Percentiles rank a stretch among this genome's conserved stretches.
These are phyloP conservation scores for Timandra comae DNA, from an alignment of 2,888 invertebrate genomes.

Conservation along the genomic window DNA sequence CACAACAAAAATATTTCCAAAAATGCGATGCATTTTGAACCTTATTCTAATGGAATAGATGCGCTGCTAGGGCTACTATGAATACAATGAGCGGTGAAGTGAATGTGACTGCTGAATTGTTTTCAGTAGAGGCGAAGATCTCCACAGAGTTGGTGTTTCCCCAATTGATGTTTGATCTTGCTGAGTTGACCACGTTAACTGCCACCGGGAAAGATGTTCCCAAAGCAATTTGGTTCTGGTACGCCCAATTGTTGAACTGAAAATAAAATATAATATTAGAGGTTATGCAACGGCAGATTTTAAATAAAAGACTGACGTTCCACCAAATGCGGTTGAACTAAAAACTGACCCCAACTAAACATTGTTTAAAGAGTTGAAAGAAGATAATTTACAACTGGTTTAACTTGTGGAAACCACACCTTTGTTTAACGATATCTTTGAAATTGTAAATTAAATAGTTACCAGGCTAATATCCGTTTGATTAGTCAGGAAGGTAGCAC, in stretches of 20 bases:
- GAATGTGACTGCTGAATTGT: constrained; percentile 35
- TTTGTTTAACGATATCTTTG: too few relatives aligned
- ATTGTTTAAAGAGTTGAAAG: too few relatives aligned
- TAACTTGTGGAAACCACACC: too few relatives aligned
- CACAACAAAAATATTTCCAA: not conserved
- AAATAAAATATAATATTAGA: too few relatives aligned
- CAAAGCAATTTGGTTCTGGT: constrained; percentile 39
- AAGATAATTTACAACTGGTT: too few relatives aligned
- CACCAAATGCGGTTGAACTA: too few relatives aligned
- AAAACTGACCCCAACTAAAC: too few relatives aligned
- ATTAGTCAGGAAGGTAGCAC: constrained; percentile 44
- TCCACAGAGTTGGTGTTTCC: constrained; percentile 42
- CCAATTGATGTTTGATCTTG: constrained; percentile 49
- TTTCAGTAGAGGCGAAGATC: constrained; percentile 30
- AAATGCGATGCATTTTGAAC: not conserved
- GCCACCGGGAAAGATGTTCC: constrained; percentile 37
- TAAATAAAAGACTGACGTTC: not conserved
- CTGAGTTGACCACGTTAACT: constrained; percentile 32
- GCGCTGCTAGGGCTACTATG: constrained; percentile 33
- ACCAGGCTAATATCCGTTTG: constrained; percentile 35
- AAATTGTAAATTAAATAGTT: too few relatives aligned
- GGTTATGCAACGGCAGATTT: too few relatives aligned
- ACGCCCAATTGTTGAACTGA: constrained; percentile 61
- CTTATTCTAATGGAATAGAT: constrained; percentile 35
- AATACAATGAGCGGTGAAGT: constrained; percentile 41